Evolutionary conservation across 2,113 vertebrate genomes (phyloP), one percentile per base, ranked within the genome.

Genomic region (Anoura caudifer): DNA sequence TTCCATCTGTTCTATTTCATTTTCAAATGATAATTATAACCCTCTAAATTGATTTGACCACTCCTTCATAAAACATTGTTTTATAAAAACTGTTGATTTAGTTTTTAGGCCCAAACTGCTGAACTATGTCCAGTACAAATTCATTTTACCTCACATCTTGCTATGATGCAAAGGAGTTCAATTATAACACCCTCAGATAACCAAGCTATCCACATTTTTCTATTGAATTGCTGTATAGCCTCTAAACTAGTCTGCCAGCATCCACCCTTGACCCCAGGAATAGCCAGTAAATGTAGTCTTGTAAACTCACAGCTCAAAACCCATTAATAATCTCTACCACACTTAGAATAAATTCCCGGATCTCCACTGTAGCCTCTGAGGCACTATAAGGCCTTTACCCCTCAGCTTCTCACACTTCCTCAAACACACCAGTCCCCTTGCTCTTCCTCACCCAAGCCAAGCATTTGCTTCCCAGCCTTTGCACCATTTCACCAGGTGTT

Each of bases 81-180:
- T 88, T 95, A 41, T 93, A 94, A 94, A 93, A 94, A n/a, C 76
- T n/a, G 15, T 70, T 80, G 12, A 8, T 80, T 94, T 87, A 22
- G 54, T 90, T 92, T 73, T 28, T 84, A 82, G 81, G 85, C 52
- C 22, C 41, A 54, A 61, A 85, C 15, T 86, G 22, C 54, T 86
- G 33, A 61, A 67, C 63, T 94, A 9, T 87, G 31, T 81, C 50
- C 28, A 69, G 7, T 33, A 85, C 6, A 79, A 41, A 43, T 93
- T 94, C 43, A 76, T 73, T 97, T 97, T 85, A 17, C 85, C 73
- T 76, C 33, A 93, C 28, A 50, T 96, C 28, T 38, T 93, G 9
- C 16, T 77, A 1, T 24, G 15, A 84, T 88, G 47, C 26, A 84
- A 94, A 88, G 45, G 65, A 94, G 41, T 90, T 92, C n/a, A 45